Base-by-base conservation (phyloP, 2,113 vertebrate species). In the Formicarius rufipectus region DNA sequence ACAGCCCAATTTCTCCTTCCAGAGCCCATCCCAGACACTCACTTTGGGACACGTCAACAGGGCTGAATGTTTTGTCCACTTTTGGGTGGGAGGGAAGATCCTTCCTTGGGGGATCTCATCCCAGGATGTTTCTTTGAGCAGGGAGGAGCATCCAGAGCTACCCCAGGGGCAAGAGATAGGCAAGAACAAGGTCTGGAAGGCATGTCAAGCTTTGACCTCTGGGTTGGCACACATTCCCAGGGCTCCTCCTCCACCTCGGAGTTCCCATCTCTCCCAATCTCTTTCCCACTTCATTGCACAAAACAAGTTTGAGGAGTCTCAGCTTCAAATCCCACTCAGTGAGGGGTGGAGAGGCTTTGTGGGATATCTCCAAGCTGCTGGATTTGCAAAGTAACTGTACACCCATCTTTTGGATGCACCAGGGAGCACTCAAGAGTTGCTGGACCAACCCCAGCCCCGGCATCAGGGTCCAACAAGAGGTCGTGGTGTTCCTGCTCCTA, bases 271-370 rank as follows among this genome's bases (percentile, higher is more conserved):
- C 17, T 33, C 28, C 58, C 11, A 21, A 15, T 18, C 4, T 0
- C 8, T 10, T 25, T 73, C n/a, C 42, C 33, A 12, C 27, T 23
- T 59, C 58, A 28, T 33, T 24, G 7, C 10, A 9, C 7, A 10
- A 31, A 69, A 47, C 0, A 1, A 59, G 6, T 25, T 39, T n/a
- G 25, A 14, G 30, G 17, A 24, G 3, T 33, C 45, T 42, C 56
- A 39, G 39, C 13, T 31, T 40, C 58, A 59, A 84, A 62, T 44
- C 27, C 17, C 20, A 4, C 3, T 4, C 14, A 6, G 10, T 2
- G 4, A 33, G 16, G n/a, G 13, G 21, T 44, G 13, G 9, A 11
- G 9, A 44, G 33, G 24, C 12, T 44, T 50, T 31, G 7, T 39
- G 33, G 37, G 33, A 28, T 21, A 10, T 56, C 21, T 69, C 24